Conservation (phyloP, 1,140 invertebrate genomes). For the honey bee (Apis mellifera) region Amel_HAv3.1 CM009943.2:4643501-4644000, state of each 20-base stretch:
- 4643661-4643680: not conserved
- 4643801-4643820: not conserved
- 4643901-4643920: not conserved
- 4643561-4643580: no score
- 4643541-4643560: not conserved
- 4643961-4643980: no score
- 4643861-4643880: no score
- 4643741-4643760: slow-evolving; percentile 12
- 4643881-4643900: no score
- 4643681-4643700: no score
- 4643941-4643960: not conserved
- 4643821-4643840: not conserved
- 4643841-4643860: no score
- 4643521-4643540: not conserved
- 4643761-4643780: not conserved
- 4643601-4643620: no score
- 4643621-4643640: no score
- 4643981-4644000: not conserved
- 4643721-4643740: not conserved
- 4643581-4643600: no score
- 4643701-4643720: no score
- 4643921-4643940: not conserved
- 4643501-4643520: not conserved
- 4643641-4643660: not conserved
- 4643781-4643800: slow-evolving; percentile 13